Conservation (phyloP, 1,140 invertebrate species). For the Zaprionus ghesquierei region DNA sequence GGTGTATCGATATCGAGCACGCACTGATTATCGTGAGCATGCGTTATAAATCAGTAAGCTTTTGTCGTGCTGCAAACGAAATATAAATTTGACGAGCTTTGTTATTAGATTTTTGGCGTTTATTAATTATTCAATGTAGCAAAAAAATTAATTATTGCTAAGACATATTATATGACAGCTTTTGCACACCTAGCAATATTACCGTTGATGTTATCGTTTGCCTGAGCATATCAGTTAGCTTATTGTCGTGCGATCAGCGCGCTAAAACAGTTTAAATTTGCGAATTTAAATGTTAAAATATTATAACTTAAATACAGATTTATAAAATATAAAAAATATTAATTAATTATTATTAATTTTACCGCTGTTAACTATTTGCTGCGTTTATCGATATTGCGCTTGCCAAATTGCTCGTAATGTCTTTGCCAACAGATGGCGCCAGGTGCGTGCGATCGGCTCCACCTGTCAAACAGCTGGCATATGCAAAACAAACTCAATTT, state of each 20-base stretch:
- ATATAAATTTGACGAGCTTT: not conserved
- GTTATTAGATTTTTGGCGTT: not conserved
- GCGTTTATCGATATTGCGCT: not conserved
- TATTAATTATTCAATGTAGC: not conserved
- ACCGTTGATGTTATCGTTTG: not conserved
- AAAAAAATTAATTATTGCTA: not conserved
- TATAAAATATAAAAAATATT: not conserved
- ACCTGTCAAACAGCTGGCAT: constrained; percentile 37
- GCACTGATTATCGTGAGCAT: not conserved
- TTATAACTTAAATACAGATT: not conserved
- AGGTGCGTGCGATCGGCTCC: constrained; percentile 22
- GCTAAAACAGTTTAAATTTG: not conserved
- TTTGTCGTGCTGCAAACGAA: not conserved
- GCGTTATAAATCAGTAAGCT: not conserved
- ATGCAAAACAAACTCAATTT: constrained; percentile 42
- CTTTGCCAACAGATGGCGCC: constrained; percentile 22
- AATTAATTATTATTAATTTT: not conserved
- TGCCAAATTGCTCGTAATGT: not conserved
- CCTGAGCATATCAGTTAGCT: not conserved
- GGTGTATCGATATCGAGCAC: not conserved
- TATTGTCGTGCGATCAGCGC: not conserved
- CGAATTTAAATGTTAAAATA: not conserved
- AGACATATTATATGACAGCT: too few relatives aligned
- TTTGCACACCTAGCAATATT: not conserved
- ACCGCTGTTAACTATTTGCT: not conserved